Percentiles rank a stretch among this genome's conserved stretches.
Evolutionary conservation across 2,888 invertebrate genomes (phyloP).

Genomic region (Xylota segnis): DNA sequence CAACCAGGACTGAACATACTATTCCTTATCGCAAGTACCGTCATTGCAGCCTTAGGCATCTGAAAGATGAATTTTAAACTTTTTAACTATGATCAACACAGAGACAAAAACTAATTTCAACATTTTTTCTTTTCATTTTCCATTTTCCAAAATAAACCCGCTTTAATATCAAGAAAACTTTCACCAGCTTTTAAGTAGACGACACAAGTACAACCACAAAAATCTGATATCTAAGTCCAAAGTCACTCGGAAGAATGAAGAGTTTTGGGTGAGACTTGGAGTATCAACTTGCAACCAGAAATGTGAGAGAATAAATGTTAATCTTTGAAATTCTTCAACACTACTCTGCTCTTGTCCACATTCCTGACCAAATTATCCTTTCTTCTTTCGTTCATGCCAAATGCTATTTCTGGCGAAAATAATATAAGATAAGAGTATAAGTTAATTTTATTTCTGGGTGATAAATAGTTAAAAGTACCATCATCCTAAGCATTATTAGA

Average conservation of each 20-base stretch:
- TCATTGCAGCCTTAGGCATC: slow-evolving; percentile 8
- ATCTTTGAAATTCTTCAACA: slow-evolving; percentile 30
- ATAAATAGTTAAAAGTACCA: slow-evolving; percentile 29
- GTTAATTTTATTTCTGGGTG: slow-evolving; percentile 24
- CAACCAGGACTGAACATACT: slow-evolving; percentile 6
- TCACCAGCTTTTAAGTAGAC: slow-evolving; percentile 18
- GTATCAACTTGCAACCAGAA: slow-evolving; percentile 21
- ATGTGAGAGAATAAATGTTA: slow-evolving; percentile 49
- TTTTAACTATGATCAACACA: slow-evolving; percentile 53
- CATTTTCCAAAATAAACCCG: slow-evolving; percentile 34
- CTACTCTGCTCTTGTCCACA: neutral
- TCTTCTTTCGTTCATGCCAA: neutral
- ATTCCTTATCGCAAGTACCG: neutral
- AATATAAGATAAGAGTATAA: slow-evolving; percentile 18
- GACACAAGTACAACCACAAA: slow-evolving; percentile 17
- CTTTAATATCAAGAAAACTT: slow-evolving; percentile 44
- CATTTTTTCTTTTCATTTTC: neutral
- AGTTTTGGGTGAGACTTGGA: slow-evolving; percentile 15
- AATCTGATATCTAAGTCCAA: slow-evolving; percentile 38
- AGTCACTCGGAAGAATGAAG: slow-evolving; percentile 25
- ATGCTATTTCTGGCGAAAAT: slow-evolving; percentile 1
- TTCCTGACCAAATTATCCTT: neutral
- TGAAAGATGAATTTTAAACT: slow-evolving; percentile 46
- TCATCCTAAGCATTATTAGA: slow-evolving; percentile 10
- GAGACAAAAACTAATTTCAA: slow-evolving; percentile 59